These are phyloP conservation scores for Rhagophthalmus giganteus DNA, from an alignment of 2,888 invertebrate species.

Conservation along the genomic window DNA sequence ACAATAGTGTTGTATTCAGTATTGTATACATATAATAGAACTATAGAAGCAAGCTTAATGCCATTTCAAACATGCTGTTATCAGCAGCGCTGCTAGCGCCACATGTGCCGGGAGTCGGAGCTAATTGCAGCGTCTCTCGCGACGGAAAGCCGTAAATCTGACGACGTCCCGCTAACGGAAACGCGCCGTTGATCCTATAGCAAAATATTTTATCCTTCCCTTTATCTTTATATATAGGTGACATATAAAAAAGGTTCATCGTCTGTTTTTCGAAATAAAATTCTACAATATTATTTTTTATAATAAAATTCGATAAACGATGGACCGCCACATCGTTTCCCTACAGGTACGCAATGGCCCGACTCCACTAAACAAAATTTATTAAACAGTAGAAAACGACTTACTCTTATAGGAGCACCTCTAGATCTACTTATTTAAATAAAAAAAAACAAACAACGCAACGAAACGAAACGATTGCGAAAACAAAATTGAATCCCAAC, in stretches of 20 bases:
- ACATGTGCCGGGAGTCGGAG: slow-evolving; percentile 41
- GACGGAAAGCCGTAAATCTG: slow-evolving; percentile 44
- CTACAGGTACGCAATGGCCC: too few species aligned
- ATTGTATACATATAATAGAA: slow-evolving; percentile 56
- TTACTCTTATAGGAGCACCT: too few species aligned
- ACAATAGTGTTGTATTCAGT: slow-evolving; percentile 56
- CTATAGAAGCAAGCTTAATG: slow-evolving; percentile 57
- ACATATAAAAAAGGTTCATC: background rate
- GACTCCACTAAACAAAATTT: too few species aligned
- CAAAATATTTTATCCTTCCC: slow-evolving; percentile 11
- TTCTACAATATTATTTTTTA: too few species aligned
- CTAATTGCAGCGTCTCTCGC: slow-evolving; percentile 45
- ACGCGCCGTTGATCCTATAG: slow-evolving; percentile 12
- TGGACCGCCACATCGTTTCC: too few species aligned
- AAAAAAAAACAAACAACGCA: too few species aligned
- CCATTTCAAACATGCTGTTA: slow-evolving; percentile 56
- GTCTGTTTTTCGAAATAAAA: background rate
- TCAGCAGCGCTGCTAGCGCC: slow-evolving; percentile 41
- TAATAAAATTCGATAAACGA: too few species aligned
- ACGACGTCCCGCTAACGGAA: slow-evolving; percentile 33
- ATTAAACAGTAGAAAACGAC: too few species aligned
- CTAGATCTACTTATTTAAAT: too few species aligned
- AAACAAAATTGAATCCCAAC: too few species aligned
- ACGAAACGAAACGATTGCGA: too few species aligned
- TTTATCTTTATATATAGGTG: background rate